Conservation (phyloP, 2,888 invertebrate species). For the Holacanthella duospinosa region DNA sequence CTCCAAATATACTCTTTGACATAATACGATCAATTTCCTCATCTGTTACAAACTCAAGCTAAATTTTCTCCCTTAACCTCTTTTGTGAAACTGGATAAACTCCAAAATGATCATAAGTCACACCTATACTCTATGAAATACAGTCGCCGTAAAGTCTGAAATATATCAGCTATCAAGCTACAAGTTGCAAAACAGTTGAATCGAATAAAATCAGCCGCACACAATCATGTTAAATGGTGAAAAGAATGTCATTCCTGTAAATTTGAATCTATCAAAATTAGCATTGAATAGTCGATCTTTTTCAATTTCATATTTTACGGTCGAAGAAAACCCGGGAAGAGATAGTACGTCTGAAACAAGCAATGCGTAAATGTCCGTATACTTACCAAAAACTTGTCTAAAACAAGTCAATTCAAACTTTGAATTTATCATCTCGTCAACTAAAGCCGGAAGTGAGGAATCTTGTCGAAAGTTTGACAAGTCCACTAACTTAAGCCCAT, state of each 20-base stretch:
- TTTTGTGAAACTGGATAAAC: not conserved
- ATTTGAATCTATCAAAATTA: too few species aligned
- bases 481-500: not conserved
- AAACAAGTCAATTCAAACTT: not conserved
- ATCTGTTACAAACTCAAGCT: not conserved
- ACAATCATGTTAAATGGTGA: too few species aligned
- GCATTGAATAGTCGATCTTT: not conserved
- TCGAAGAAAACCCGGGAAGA: too few species aligned
- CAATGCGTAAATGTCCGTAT: not conserved
- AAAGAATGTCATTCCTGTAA: too few species aligned
- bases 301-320: too few species aligned
- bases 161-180: not conserved
- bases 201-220: not conserved
- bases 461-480: not conserved
- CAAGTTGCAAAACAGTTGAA: not conserved
- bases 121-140: not conserved
- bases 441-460: not conserved
- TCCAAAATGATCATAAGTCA: not conserved
- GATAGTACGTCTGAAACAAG: too few species aligned
- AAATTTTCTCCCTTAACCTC: not conserved
- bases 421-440: not conserved
- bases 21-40: not conserved
- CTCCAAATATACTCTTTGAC: not conserved
- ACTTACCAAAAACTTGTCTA: not conserved
- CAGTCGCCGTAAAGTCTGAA: not conserved